Conservation (phyloP, 2,888 invertebrate genomes). For the Acanthococcus lagerstroemiae region DNA sequence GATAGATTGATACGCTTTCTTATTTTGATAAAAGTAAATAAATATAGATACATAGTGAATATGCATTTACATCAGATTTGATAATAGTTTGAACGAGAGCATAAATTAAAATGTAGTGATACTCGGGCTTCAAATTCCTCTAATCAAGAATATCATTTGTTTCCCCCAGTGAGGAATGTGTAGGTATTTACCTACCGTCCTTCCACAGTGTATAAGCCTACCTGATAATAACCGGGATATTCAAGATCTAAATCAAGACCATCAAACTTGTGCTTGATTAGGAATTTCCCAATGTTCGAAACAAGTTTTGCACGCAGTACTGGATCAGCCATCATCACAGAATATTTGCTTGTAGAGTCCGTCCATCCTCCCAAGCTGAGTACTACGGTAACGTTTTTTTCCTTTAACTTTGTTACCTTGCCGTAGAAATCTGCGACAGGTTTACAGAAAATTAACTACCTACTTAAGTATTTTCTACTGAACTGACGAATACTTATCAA, state of each 20-base stretch:
- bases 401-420: neutral
- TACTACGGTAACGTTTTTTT: constrained; percentile 45
- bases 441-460: neutral
- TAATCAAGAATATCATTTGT: too few species aligned
- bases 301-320: constrained; percentile 66
- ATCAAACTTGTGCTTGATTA: constrained; percentile 81
- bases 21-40: too few species aligned
- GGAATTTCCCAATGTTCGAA: constrained; percentile 85
- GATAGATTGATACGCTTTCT: too few species aligned
- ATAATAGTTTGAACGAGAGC: too few species aligned
- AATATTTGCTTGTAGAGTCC: constrained; percentile 67
- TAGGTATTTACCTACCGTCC: too few species aligned
- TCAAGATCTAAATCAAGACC: constrained; percentile 92
- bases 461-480: neutral
- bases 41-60: too few species aligned
- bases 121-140: too few species aligned
- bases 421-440: neutral
- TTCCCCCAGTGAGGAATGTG: too few species aligned
- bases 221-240: constrained; percentile 66
- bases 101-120: too few species aligned
- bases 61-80: too few species aligned
- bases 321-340: neutral
- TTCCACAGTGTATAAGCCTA: neutral
- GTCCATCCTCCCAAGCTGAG: constrained; percentile 92
- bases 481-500: too few species aligned